Base-by-base conservation (phyloP, 2,113 vertebrate genomes). In the Neotragus pygmaeus region DNA sequence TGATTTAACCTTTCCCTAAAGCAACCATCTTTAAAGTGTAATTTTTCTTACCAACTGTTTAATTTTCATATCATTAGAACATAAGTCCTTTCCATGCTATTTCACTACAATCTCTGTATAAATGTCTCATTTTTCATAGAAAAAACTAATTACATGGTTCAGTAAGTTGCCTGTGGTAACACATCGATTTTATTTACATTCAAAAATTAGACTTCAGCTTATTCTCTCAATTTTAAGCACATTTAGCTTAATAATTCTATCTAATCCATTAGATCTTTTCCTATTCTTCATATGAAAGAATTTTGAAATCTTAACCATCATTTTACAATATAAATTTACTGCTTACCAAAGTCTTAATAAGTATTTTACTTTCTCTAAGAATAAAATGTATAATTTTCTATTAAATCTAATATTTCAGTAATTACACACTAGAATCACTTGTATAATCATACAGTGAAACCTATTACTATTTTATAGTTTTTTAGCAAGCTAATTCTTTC, bases 141-240 rank as follows among this genome's bases (percentile, higher is more conserved):
- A 98, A 98, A 98, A 98, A 36, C 97, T 97, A 97, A 99, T 99
- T 99, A 98, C 77, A 95, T 90, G 97, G 98, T 98, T 98, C 98
- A 98, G 96, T 86, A 97, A 98, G 90, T 96, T 97, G 98, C 98
- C 98, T 98, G 91, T 98, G 97, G 98, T 98, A 98, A 98, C 98
- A 97, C 96, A 98, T 98, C 82, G 30, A 98, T 98, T 98, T 98
- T 98, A 99, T 98, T 98, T 99, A 99, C 98, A 98, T 98, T 98
- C 97, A 87, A 99, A 98, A 99, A 98, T 97, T 98, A 98, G 97
- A 98, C 95, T 97, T 97, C 45, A 96, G 93, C 87, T 98, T 93
- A 88, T 94, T 98, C 95, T 98, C 96, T 94, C 97, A 91, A 98
- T 98, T 96, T 97, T 97, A 95, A 97, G 96, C 93, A 98, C 78